Evolutionary conservation across 2,113 vertebrate species (phyloP), one percentile per base, ranked within the genome.

Genomic region (Aegotheles bennettii): DNA sequence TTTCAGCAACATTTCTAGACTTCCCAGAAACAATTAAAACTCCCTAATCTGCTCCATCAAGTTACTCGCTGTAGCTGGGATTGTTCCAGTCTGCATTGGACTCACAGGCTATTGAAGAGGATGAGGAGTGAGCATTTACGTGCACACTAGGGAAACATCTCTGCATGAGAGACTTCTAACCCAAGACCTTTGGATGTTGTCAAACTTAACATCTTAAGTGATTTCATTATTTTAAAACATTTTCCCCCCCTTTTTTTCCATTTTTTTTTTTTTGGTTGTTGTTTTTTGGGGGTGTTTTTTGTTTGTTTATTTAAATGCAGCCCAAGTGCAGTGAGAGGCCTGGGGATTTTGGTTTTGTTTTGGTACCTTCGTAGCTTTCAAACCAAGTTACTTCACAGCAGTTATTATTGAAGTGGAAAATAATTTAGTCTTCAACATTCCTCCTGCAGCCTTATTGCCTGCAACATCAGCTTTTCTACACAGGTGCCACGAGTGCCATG

Each of bases 181-280:
- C 36, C 0, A 4, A 83, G 47, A 64, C 11, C 16, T 67, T 57
- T 57, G 23, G n/a, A 24, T 82, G 36, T n/a, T 93, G 23, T 69
- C 40, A 71, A 15, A 40, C 25, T 83, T 76, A 69, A 79, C 20
- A 64, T 60, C 16, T 79, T n/a, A 91, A 64, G 20, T n/a, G 51
- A 43, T 88, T 56, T 79, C 7, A 21, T 61, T 79, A 23, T 90
- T 94, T 84, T 54, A 14, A 76, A 89, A 26, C 8, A 25, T 15
- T 65, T 89, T 35, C 5, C 6, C 1, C 13, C 1, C 1, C 0
- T 0, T 2, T n/a, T 19, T 21, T n/a, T 1, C 23, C 19, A 7
- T 6, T 23, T 63, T 25, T 50, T 29, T 19, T 7, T 9, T 48
- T 48, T 48, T 23, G 11, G 11, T 42, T 42, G 42, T 42, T 11